phyloP scores from a whole-genome alignment of 2,113 vertebrate genomes.

The Tetraodon nigroviridis region DNA sequence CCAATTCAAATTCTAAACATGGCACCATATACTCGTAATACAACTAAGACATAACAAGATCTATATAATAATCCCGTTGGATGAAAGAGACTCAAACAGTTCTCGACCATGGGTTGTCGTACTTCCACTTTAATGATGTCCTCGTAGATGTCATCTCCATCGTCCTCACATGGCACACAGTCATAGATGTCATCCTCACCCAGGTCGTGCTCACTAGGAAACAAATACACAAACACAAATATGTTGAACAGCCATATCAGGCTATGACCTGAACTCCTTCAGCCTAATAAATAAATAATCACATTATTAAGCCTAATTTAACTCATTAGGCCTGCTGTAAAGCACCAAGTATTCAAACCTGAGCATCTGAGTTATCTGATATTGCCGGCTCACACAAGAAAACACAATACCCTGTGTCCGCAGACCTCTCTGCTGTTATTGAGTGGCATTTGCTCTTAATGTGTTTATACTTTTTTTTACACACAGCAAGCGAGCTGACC shows the following conservation, averaged over 20 bases:
- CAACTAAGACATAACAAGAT: not conserved
- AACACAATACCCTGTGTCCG: conserved; percentile 9
- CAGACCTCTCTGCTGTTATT: conserved; percentile 9
- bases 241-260: not conserved
- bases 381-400: not conserved
- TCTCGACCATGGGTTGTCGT: conserved; percentile 95
- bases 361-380: conserved; percentile 3
- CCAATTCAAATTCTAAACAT: no score
- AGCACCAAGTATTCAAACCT: conserved; percentile 3
- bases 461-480: conserved; percentile 46
- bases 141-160: conserved; percentile 96
- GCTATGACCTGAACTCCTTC: not conserved
- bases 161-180: conserved; percentile 95
- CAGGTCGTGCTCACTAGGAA: conserved; percentile 87
- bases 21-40: no score
- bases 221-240: conserved; percentile 1
- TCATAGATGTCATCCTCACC: conserved; percentile 96
- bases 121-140: conserved; percentile 99
- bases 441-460: conserved; percentile 49
- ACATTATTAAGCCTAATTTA: not conserved
- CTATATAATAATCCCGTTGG: not conserved
- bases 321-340: not conserved
- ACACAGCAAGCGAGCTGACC: conserved; percentile 52
- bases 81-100: not conserved
- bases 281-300: no score